Evolutionary conservation across 2,113 vertebrate species (phyloP), one percentile per base, ranked within the genome.

Genomic region (Hippocampus guttulatus): DNA sequence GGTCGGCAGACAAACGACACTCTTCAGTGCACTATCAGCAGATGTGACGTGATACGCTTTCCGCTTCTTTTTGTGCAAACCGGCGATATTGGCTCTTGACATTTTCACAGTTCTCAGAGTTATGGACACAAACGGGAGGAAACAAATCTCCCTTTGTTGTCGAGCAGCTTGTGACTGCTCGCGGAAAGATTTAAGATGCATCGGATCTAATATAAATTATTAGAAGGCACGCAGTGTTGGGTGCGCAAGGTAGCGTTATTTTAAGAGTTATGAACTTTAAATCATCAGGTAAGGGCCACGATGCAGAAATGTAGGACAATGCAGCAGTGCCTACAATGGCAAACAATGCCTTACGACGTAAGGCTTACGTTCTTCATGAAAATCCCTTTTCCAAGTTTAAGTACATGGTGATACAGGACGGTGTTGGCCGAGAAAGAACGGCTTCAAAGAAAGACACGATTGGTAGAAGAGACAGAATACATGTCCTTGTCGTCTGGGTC

Each of bases 401-500:
- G 21, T 55, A 55, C 9, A 23, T 1, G 40, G 12, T 12, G 0
- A 47, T 20, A 40, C 61, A 63, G 40, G 33, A 20, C 6, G 52
- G 15, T 0, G 5, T 11, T 65, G 12, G 25, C 45, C 14, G 8
- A n/a, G 2, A 68, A 52, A 68, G 41, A 54, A 51, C 38, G 49
- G 49, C 30, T 33, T 14, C n/a, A 45, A 30, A 57, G n/a, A 27
- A 2, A 55, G 38, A 10, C 20, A 3, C 2, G 21, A 67, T 73
- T 14, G 71, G 72, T 54, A 52, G 69, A 69, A 57, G 83, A 67
- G 69, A 85, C 70, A 79, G 78, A 81, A 84, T 85, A 87, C 83
- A 85, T 77, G 84, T 89, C 87, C 79, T 85, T 68, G 33, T 77
- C 84, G 77, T 81, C 71, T 54, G 20, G 75, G 61, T 75, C 10